phyloP scores from a whole-genome alignment of 2,113 vertebrate species.

The Rafetus swinhoei region DNA sequence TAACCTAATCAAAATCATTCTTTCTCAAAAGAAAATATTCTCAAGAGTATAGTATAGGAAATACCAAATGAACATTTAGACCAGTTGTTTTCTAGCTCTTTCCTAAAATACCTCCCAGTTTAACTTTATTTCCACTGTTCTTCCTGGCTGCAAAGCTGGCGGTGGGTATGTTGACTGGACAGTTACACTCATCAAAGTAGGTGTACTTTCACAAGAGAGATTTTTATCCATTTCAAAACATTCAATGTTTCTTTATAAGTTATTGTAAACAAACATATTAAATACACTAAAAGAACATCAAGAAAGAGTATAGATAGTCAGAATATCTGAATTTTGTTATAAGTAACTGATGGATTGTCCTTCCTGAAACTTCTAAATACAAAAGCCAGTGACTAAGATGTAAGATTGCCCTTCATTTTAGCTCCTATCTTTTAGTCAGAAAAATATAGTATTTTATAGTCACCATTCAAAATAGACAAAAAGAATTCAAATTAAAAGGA shows the following conservation, averaged over 20 bases:
- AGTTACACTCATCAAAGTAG: slow-evolving; percentile 29
- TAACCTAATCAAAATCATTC: not conserved
- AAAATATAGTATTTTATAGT: slow-evolving; percentile 15
- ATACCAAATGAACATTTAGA: not conserved
- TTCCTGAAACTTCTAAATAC: slow-evolving; percentile 28
- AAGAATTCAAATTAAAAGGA: slow-evolving; percentile 21
- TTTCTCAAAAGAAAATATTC: not conserved
- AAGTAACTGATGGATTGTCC: slow-evolving; percentile 35
- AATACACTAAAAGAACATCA: slow-evolving; percentile 7
- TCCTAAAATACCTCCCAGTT: slow-evolving; percentile 12
- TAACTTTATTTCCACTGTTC: not conserved
- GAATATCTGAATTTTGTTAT: slow-evolving; percentile 57
- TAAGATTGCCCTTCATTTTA: slow-evolving; percentile 44
- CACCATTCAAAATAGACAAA: accelerated
- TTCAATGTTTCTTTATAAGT: not conserved
- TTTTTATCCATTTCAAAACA: slow-evolving; percentile 30
- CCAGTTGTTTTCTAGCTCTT: not conserved
- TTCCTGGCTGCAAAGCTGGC: slow-evolving; percentile 35
- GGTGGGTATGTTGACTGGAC: not conserved
- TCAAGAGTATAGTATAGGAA: not conserved
- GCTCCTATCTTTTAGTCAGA: slow-evolving; percentile 7
- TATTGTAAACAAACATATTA: slow-evolving; percentile 44
- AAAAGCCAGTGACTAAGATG: slow-evolving; percentile 40
- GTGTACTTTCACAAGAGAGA: not conserved
- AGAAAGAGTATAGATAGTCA: not conserved